A percentile compares a stretch with the other conserved stretches of the same genome.
Evolutionary conservation across 2,888 invertebrate genomes (phyloP).

Genomic region (Cremastinae sp.): DNA sequence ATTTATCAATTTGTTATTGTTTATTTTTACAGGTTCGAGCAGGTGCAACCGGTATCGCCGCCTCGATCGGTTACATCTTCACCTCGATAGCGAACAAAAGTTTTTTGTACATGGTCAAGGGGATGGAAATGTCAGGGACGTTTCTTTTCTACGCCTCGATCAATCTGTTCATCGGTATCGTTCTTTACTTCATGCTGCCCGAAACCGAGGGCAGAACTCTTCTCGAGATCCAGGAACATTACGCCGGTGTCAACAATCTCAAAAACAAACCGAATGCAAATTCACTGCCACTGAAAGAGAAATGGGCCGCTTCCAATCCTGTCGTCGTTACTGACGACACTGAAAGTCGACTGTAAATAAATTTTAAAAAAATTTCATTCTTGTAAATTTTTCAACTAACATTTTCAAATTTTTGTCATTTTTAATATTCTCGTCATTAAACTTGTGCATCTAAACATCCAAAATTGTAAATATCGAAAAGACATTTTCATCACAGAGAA

Average conservation of each 20-base stretch:
- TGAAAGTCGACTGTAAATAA: conserved; percentile 74
- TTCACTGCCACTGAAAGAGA: conserved; percentile 69
- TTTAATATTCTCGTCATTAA: too few species aligned
- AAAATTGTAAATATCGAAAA: too few species aligned
- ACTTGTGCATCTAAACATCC: too few species aligned
- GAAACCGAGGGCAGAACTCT: conserved; percentile 91
- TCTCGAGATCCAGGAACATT: conserved; percentile 87
- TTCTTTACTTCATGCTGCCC: conserved; percentile 87
- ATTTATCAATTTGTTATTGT: background rate
- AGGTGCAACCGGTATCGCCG: conserved; percentile 87
- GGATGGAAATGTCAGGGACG: conserved; percentile 86
- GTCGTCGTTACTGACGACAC: conserved; percentile 73
- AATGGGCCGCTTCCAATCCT: conserved; percentile 77
- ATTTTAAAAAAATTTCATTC: too few species aligned
- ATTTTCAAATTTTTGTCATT: too few species aligned
- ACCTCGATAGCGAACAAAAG: conserved; percentile 89
- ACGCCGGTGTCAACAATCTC: conserved; percentile 82
- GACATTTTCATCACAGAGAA: too few species aligned
- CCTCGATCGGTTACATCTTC: conserved; percentile 88
- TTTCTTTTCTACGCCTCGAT: conserved; percentile 87
- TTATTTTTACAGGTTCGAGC: conserved; percentile 82
- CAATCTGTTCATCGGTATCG: conserved; percentile 83
- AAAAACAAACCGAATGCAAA: conserved; percentile 72
- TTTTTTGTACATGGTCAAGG: conserved; percentile 85
- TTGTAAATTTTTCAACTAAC: too few species aligned